Conservation (phyloP, 2,888 invertebrate genomes). For the Habroteleia sp. region DNA sequence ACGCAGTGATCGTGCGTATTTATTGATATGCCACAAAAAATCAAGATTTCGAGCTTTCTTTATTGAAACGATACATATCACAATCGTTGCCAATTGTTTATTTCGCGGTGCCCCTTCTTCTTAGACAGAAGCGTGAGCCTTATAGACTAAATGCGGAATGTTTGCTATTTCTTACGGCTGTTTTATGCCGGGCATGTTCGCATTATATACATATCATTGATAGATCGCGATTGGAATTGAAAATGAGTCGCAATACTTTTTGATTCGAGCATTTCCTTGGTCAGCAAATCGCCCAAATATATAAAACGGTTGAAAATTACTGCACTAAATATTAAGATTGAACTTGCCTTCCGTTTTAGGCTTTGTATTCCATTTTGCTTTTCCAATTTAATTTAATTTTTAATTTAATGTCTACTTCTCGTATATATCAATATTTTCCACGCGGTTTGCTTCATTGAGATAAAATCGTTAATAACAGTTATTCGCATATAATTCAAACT, state of each 20-base stretch:
- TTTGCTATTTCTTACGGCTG: slow-evolving; percentile 41
- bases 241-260: slow-evolving; percentile 11
- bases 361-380: too few relatives aligned
- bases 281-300: slow-evolving; percentile 41
- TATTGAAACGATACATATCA: slow-evolving; percentile 75
- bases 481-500: too few relatives aligned
- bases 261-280: slow-evolving; percentile 46
- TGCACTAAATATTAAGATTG: too few relatives aligned
- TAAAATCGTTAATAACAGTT: too few relatives aligned
- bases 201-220: slow-evolving; percentile 72
- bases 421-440: too few relatives aligned
- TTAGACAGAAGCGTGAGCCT: slow-evolving; percentile 14
- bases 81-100: slow-evolving; percentile 73
- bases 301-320: too few relatives aligned
- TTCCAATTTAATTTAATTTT: too few relatives aligned
- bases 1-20: slow-evolving; percentile 5
- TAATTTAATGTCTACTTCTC: too few relatives aligned
- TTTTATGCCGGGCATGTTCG: slow-evolving; percentile 54
- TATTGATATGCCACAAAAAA: slow-evolving; percentile 26
- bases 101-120: slow-evolving; percentile 31
- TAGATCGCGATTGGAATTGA: slow-evolving; percentile 44
- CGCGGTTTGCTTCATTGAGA: too few relatives aligned
- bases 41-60: slow-evolving; percentile 69
- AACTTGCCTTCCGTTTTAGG: too few relatives aligned
- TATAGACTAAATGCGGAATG: slow-evolving; percentile 42